A percentile compares a stretch with the other conserved stretches of the same genome.
Evolutionary conservation across 2,113 vertebrate species (phyloP).

Genomic region (Malurus melanocephalus): DNA sequence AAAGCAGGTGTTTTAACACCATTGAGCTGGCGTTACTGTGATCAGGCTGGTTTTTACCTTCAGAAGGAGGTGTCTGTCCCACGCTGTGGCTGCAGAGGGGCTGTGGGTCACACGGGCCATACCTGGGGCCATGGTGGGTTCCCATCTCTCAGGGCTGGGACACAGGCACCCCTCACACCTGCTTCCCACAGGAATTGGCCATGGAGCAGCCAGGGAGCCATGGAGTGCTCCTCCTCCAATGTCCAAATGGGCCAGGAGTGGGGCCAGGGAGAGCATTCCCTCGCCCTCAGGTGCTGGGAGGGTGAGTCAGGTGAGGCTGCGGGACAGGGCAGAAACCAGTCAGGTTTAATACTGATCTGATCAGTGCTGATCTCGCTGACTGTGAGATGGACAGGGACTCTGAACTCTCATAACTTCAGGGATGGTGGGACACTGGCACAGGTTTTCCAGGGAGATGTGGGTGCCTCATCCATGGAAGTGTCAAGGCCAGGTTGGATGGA

Average conservation of each 20-base stretch:
- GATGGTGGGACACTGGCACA: no score
- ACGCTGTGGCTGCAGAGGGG: fast-evolving
- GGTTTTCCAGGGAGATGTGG: neutral
- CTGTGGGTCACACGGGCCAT: fast-evolving
- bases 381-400: neutral
- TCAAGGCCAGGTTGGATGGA: neutral
- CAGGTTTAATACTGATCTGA: neutral
- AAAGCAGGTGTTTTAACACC: neutral
- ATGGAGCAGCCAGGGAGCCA: neutral
- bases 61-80: fast-evolving
- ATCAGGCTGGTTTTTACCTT: neutral
- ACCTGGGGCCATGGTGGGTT: neutral
- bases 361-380: neutral
- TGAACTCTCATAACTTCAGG: neutral
- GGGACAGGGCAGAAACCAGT: neutral
- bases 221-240: fast-evolving
- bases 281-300: neutral
- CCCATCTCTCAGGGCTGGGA: neutral
- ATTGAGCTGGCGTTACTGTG: fast-evolving
- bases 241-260: neutral
- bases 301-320: neutral
- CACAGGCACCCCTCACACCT: neutral
- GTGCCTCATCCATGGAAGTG: neutral
- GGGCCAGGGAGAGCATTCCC: neutral
- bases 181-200: fast-evolving